A percentile compares a stretch with the other conserved stretches of the same genome.
phyloP scores from a whole-genome alignment of 2,113 vertebrate genomes.

The Erinaceus europaeus region DNA sequence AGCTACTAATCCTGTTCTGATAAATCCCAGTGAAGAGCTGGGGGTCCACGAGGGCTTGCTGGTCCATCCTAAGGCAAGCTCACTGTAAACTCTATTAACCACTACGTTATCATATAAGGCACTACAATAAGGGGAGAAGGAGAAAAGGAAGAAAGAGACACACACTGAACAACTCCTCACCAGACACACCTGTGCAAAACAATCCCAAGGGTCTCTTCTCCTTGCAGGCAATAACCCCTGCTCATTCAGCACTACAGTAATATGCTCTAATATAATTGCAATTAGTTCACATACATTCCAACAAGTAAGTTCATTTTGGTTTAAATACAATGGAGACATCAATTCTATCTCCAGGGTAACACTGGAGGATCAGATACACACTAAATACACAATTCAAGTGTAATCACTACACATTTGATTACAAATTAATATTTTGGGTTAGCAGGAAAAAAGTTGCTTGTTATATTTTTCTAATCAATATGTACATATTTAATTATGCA shows the following conservation, averaged over 20 bases:
- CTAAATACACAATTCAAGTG: slow-evolving; percentile 90
- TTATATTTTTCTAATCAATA: slow-evolving; percentile 88
- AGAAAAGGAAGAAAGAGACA: slow-evolving; percentile 60
- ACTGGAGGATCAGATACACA: slow-evolving; percentile 87
- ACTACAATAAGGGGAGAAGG: slow-evolving; percentile 85
- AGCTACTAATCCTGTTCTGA: slow-evolving; percentile 76
- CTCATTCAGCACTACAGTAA: slow-evolving; percentile 87
- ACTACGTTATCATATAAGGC: slow-evolving; percentile 91
- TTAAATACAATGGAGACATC: slow-evolving; percentile 88
- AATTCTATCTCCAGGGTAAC: slow-evolving; percentile 83
- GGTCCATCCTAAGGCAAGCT: slow-evolving; percentile 89
- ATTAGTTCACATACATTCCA: slow-evolving; percentile 88
- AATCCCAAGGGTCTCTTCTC: slow-evolving; percentile 84
- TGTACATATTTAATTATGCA: slow-evolving; percentile 89
- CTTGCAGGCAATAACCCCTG: slow-evolving; percentile 81
- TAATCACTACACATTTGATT: slow-evolving; percentile 88
- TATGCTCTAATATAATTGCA: slow-evolving; percentile 85
- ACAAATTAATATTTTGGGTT: slow-evolving; percentile 88
- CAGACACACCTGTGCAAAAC: slow-evolving; percentile 93
- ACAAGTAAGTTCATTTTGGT: slow-evolving; percentile 88
- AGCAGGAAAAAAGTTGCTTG: slow-evolving; percentile 83
- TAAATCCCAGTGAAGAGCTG: slow-evolving; percentile 80
- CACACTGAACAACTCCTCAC: slow-evolving; percentile 87
- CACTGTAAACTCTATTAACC: slow-evolving; percentile 90
- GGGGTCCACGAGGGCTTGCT: slow-evolving; percentile 84